Evolutionary conservation across 2,797 vertebrate genomes (phyloP).

Genomic region (Lagodon rhomboides): DNA sequence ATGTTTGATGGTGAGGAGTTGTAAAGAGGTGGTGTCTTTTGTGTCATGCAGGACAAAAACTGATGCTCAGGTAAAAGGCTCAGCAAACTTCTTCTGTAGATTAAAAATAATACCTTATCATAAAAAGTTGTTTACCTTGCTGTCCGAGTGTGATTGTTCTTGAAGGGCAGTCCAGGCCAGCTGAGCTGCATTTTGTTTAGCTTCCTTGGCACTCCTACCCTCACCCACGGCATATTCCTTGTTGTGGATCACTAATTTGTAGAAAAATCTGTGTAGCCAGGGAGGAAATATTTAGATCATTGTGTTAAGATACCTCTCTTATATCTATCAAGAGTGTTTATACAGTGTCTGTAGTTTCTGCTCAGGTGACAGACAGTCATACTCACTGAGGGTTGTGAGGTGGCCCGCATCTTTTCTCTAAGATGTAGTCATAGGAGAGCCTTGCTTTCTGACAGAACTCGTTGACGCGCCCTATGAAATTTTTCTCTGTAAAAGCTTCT

Average conservation of each 20-base stretch:
- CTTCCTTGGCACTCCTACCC: slow-evolving; percentile 78
- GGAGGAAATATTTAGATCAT: background rate
- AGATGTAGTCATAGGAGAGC: background rate
- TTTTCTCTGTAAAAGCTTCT: slow-evolving; percentile 28
- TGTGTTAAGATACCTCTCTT: background rate
- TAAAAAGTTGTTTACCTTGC: slow-evolving; percentile 54
- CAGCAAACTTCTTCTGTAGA: background rate
- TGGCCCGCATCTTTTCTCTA: slow-evolving; percentile 63
- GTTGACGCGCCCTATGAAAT: slow-evolving; percentile 76
- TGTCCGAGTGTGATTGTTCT: slow-evolving; percentile 49
- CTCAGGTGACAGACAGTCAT: background rate
- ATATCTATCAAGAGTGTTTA: background rate
- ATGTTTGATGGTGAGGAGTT: background rate
- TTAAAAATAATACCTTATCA: background rate
- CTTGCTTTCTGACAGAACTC: slow-evolving; percentile 72
- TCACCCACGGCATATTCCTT: slow-evolving; percentile 71
- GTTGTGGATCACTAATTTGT: slow-evolving; percentile 61
- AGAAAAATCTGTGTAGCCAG: slow-evolving; percentile 74
- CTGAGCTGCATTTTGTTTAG: slow-evolving; percentile 79
- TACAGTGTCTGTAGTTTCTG: background rate
- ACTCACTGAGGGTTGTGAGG: slow-evolving; percentile 79
- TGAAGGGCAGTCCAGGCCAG: slow-evolving; percentile 66
- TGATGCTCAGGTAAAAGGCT: background rate
- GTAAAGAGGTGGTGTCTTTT: background rate
- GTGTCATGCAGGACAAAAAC: background rate